phyloP scores from a whole-genome alignment of 2,113 vertebrate genomes.

The Nettapus auritus region DNA sequence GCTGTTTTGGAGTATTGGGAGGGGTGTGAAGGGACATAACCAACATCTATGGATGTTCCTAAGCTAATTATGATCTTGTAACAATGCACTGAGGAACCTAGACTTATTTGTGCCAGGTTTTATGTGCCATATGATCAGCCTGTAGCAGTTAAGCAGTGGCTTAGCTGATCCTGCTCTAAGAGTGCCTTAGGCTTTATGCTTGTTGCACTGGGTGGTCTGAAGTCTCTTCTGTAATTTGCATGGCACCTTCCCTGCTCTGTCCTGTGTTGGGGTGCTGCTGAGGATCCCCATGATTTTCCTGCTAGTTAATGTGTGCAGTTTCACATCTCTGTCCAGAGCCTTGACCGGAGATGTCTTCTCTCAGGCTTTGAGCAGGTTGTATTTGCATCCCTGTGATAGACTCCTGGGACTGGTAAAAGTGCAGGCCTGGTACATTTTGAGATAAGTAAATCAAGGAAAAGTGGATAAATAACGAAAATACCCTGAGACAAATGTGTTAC shows the following conservation, averaged over 20 bases:
- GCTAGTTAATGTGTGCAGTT: not conserved
- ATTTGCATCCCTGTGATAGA: not conserved
- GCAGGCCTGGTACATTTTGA: not conserved
- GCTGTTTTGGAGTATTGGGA: not conserved
- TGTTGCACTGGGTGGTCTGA: not conserved
- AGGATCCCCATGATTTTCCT: not conserved
- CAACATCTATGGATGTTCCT: rapidly evolving
- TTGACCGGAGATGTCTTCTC: not conserved
- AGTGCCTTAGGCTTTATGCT: not conserved
- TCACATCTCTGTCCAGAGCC: not conserved
- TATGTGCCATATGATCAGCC: not conserved
- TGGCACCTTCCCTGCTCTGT: not conserved
- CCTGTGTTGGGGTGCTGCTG: rapidly evolving
- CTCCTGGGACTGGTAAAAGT: not conserved
- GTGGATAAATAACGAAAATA: conserved; percentile 33
- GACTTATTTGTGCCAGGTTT: not conserved
- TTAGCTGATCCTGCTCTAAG: not conserved
- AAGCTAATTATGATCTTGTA: not conserved
- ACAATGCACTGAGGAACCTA: not conserved
- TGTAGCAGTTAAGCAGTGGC: not conserved
- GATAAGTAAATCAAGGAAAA: not conserved
- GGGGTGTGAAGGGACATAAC: not conserved
- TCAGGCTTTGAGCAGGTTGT: not conserved
- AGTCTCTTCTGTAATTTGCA: rapidly evolving
- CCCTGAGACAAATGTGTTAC: conserved; percentile 6